These are phyloP conservation scores for Phorcus lineatus DNA, from an alignment of 2,888 invertebrate genomes.

Conservation along the genomic window DNA sequence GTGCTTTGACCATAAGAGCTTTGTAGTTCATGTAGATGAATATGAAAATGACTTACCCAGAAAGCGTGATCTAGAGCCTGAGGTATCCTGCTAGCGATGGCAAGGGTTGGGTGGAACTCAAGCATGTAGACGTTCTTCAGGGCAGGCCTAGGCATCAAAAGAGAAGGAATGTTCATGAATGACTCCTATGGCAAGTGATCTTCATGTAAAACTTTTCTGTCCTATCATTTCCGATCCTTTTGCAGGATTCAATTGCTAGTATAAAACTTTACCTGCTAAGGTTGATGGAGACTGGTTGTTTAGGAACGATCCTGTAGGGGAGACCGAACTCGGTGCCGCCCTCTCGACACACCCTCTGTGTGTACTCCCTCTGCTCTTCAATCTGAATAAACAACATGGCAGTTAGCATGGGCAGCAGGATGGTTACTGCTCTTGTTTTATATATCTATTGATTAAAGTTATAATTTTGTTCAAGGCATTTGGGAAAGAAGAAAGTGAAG, in stretches of 20 bases:
- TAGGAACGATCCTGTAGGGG: conserved; percentile 67
- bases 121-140: conserved; percentile 72
- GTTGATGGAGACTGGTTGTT: conserved; percentile 72
- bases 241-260: too few species aligned
- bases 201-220: too few species aligned
- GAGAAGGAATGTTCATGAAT: background rate
- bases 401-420: background rate
- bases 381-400: conserved; percentile 50
- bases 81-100: conserved; percentile 70
- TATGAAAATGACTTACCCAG: conserved; percentile 56
- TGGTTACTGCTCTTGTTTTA: too few species aligned
- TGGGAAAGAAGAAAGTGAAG: too few species aligned
- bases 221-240: too few species aligned
- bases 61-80: conserved; percentile 68
- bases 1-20: too few species aligned
- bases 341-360: conserved; percentile 67
- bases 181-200: background rate
- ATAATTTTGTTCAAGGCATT: too few species aligned
- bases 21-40: too few species aligned
- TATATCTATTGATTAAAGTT: too few species aligned
- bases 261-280: conserved; percentile 65
- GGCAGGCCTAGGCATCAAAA: conserved; percentile 62
- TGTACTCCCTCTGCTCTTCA: conserved; percentile 71
- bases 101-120: conserved; percentile 74
- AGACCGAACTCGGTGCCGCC: conserved; percentile 67